Conservation (phyloP, 2,797 vertebrate genomes). For the Pitangus sulphuratus region DNA sequence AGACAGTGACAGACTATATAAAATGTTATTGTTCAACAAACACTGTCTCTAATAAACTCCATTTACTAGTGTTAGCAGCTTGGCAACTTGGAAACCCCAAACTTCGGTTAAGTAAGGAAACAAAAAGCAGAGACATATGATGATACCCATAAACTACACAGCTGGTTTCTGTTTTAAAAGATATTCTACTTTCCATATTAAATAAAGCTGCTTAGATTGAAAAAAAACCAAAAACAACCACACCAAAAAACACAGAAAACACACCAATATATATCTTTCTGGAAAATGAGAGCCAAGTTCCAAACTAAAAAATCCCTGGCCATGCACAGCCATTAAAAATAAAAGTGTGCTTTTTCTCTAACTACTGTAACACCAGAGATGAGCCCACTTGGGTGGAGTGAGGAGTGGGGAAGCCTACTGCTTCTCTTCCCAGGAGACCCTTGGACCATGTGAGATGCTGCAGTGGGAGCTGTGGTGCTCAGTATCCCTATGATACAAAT, state of each 20-base stretch:
- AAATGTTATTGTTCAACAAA: conserved; percentile 72
- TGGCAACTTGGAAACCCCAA: conserved; percentile 70
- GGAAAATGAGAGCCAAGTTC: conserved; percentile 40
- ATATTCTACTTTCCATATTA: conserved; percentile 71
- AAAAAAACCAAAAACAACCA: too few species aligned
- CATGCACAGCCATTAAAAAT: conserved; percentile 16
- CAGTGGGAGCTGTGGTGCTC: neutral
- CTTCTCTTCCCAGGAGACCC: neutral
- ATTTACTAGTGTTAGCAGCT: conserved; percentile 67
- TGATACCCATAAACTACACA: conserved; percentile 66
- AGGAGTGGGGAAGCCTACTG: neutral
- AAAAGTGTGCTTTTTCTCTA: conserved; percentile 31
- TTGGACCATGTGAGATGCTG: neutral
- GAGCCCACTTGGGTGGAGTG: neutral
- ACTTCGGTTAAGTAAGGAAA: conserved; percentile 49
- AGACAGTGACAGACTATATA: conserved; percentile 64
- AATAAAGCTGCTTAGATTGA: conserved; percentile 64
- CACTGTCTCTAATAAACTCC: conserved; percentile 71
- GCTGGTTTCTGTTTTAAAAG: conserved; percentile 72
- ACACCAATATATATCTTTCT: neutral
- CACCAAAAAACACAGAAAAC: too few species aligned
- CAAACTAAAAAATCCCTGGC: conserved; percentile 10
- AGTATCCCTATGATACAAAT: fast-evolving
- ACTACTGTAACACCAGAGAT: conserved; percentile 18
- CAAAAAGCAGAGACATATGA: conserved; percentile 62